A percentile compares a stretch with the other conserved stretches of the same genome.
Conservation (phyloP, 2,888 invertebrate species). For the Apotomis capreana region DNA sequence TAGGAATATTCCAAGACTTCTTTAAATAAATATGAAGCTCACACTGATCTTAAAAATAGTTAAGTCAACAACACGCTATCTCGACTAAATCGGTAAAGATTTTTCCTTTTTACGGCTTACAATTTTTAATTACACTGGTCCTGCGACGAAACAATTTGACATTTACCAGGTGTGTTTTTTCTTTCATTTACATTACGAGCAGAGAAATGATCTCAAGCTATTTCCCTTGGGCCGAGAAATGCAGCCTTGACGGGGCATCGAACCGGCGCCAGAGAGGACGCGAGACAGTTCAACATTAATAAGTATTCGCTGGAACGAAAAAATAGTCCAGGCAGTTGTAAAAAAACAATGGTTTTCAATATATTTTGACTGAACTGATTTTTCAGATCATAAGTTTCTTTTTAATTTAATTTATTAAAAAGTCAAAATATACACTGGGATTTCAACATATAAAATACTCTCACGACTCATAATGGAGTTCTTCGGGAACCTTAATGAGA, state of each 20-base stretch:
- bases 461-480: too few relatives aligned
- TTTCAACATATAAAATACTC: too few relatives aligned
- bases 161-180: constrained; percentile 51
- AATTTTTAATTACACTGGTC: constrained; percentile 38
- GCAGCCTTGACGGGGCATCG: constrained; percentile 72
- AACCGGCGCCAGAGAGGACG: constrained; percentile 52
- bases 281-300: constrained; percentile 1
- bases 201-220: constrained; percentile 76
- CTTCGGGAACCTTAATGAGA: too few relatives aligned
- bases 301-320: too few relatives aligned
- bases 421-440: too few relatives aligned
- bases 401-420: too few relatives aligned
- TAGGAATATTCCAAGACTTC: too few relatives aligned
- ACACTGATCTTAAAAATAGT: constrained; percentile 21
- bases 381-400: too few relatives aligned
- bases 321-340: neutral
- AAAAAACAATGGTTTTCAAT: neutral
- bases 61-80: constrained; percentile 9
- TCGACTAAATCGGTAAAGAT: constrained; percentile 13
- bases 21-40: neutral
- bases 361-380: too few relatives aligned
- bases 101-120: constrained; percentile 23
- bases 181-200: constrained; percentile 56
- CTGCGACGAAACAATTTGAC: constrained; percentile 50
- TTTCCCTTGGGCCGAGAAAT: constrained; percentile 70